A percentile compares a stretch with the other conserved stretches of the same genome.
These are phyloP conservation scores for Seriola aureovittata DNA, from an alignment of 2,113 vertebrate genomes.

Conservation along the genomic window DNA sequence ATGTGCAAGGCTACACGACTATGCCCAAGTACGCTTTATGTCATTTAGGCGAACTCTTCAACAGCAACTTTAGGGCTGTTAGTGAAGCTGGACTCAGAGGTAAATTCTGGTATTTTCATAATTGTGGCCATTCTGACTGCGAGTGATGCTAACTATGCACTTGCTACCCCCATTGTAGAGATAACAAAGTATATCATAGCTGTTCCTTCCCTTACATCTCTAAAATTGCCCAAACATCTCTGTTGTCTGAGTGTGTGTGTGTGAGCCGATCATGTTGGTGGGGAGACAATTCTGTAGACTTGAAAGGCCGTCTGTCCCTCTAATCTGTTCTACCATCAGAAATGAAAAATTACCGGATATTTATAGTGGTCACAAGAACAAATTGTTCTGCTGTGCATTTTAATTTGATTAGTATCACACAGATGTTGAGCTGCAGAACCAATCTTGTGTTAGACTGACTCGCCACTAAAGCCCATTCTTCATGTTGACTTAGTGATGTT, in stretches of 20 bases:
- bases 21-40: no score
- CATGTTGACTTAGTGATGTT: neutral
- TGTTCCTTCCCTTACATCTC: neutral
- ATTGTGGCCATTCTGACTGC: no score
- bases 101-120: neutral
- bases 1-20: no score
- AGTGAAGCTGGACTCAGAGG: neutral
- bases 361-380: slow-evolving; percentile 41
- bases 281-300: slow-evolving; percentile 11
- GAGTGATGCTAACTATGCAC: neutral
- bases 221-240: no score
- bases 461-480: neutral
- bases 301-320: neutral
- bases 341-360: slow-evolving; percentile 14
- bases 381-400: slow-evolving; percentile 27
- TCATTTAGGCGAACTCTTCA: neutral
- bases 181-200: neutral
- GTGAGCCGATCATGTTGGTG: no score
- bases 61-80: neutral
- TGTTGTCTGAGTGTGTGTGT: no score
- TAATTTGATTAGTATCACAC: neutral
- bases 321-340: slow-evolving; percentile 9
- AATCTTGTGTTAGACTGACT: neutral
- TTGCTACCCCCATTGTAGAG: neutral
- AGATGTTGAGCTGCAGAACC: slow-evolving; percentile 8